phyloP scores from a whole-genome alignment of 2,797 vertebrate genomes.

The Anabacerthia variegaticeps region DNA sequence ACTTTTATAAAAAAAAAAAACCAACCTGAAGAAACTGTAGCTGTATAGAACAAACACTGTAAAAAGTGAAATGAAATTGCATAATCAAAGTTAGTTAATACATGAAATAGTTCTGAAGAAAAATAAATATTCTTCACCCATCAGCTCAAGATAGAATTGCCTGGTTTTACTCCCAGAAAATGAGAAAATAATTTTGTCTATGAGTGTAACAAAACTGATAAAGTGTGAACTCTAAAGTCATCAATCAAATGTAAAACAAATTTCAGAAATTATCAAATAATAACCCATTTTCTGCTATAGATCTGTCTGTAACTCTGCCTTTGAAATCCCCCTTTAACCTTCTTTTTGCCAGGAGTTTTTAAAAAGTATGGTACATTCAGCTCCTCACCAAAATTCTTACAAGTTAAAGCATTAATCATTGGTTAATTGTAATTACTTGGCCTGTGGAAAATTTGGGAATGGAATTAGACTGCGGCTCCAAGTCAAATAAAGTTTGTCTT shows the following conservation, averaged over 20 bases:
- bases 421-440: slow-evolving; percentile 76
- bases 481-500: slow-evolving; percentile 78
- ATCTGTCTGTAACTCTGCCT: not conserved
- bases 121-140: not conserved
- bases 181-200: slow-evolving; percentile 7
- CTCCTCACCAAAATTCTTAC: slow-evolving; percentile 60
- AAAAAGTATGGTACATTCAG: not conserved
- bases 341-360: not conserved
- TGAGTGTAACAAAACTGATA: not conserved
- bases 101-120: not conserved
- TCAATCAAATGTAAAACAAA: slow-evolving; percentile 17
- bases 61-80: not conserved
- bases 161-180: not conserved
- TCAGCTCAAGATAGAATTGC: not conserved
- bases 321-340: not conserved
- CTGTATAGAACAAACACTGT: not conserved
- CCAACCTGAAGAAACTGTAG: not conserved
- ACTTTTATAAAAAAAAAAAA: not conserved
- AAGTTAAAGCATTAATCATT: slow-evolving; percentile 75
- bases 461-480: slow-evolving; percentile 75
- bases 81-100: not conserved
- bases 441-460: slow-evolving; percentile 74
- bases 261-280: not conserved
- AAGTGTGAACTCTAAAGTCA: not conserved
- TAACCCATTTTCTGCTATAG: not conserved